Evolutionary conservation across 2,888 invertebrate genomes (phyloP).

Genomic region (Amblyjoppa fuscipennis): DNA sequence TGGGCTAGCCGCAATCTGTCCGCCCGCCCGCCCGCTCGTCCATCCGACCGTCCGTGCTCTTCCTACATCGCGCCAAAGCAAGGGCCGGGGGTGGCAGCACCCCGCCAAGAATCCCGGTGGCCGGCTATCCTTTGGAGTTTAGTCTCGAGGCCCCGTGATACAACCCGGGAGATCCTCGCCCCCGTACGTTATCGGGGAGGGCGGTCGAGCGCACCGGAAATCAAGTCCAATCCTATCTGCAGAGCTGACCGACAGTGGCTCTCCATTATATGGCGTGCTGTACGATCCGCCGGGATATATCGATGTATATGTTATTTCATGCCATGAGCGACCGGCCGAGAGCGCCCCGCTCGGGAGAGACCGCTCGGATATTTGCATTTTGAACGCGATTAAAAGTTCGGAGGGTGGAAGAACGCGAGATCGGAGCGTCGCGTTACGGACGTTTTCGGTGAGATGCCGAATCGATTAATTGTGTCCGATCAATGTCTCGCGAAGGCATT

Average conservation of each 20-base stretch:
- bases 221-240: conserved; percentile 81
- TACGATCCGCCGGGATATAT: neutral
- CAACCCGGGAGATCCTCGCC: conserved; percentile 67
- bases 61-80: neutral
- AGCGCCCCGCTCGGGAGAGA: neutral
- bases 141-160: conserved; percentile 76
- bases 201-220: conserved; percentile 78
- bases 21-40: conserved; percentile 73
- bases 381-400: neutral
- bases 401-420: neutral
- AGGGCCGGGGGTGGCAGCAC: conserved; percentile 16
- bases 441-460: neutral
- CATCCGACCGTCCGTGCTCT: conserved; percentile 45
- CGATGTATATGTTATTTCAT: neutral
- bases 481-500: neutral
- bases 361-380: neutral
- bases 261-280: conserved; percentile 69
- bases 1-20: conserved; percentile 83
- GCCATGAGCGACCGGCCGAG: neutral
- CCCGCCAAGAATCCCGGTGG: conserved; percentile 61
- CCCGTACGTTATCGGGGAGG: conserved; percentile 78
- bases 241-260: conserved; percentile 76
- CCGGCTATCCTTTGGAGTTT: conserved; percentile 80
- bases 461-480: neutral
- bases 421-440: neutral